Percentiles rank a stretch among this genome's conserved stretches.
Evolutionary conservation across 2,113 vertebrate genomes (phyloP).

Genomic region (Platichthys stellatus): DNA sequence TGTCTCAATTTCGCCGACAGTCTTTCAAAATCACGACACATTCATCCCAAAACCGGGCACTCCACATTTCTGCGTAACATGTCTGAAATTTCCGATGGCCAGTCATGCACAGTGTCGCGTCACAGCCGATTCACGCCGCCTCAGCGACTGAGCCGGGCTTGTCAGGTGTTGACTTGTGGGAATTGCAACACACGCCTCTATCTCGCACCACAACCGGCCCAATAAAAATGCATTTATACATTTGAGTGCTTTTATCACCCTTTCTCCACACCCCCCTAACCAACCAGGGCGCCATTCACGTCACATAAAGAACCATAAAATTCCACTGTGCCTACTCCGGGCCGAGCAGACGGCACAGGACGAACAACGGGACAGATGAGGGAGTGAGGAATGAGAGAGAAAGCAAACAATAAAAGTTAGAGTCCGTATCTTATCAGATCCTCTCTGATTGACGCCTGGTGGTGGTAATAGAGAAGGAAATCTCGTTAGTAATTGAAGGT

Average conservation of each 20-base stretch:
- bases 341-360: conserved; percentile 21
- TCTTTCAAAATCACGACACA: conserved; percentile 14
- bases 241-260: conserved; percentile 49
- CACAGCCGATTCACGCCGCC: conserved; percentile 19
- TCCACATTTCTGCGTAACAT: conserved; percentile 28
- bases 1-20: conserved; percentile 33
- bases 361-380: conserved; percentile 24
- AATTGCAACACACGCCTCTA: conserved; percentile 26
- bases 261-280: conserved; percentile 46
- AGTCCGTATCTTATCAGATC: conserved; percentile 88
- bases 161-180: conserved; percentile 40
- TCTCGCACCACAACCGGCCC: conserved; percentile 23
- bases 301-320: conserved; percentile 71
- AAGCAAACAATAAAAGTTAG: conserved; percentile 91
- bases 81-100: conserved; percentile 15
- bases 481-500: conserved; percentile 87
- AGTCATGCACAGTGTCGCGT: conserved; percentile 31
- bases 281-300: conserved; percentile 29
- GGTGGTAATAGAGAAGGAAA: conserved; percentile 92
- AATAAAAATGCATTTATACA: conserved; percentile 53
- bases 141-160: conserved; percentile 13
- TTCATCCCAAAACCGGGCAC: conserved; percentile 17
- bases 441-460: conserved; percentile 89
- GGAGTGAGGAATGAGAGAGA: conserved; percentile 35
- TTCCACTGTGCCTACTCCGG: conserved; percentile 57